phyloP scores from a whole-genome alignment of 2,113 vertebrate genomes.

The Sinosuthora webbiana region DNA sequence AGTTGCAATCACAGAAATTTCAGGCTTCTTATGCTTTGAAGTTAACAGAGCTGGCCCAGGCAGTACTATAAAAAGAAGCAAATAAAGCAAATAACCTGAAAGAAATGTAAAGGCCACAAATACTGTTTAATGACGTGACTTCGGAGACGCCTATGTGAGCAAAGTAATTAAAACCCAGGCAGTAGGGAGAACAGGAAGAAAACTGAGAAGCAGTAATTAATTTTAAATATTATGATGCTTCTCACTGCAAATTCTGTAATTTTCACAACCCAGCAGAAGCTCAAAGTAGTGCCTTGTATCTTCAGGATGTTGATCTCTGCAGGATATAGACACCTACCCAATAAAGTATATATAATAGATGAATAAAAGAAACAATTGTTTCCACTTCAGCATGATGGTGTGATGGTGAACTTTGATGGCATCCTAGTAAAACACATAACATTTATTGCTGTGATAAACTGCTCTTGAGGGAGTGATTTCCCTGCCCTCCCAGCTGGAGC shows the following conservation, averaged over 20 bases:
- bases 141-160: not conserved
- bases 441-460: constrained; percentile 77
- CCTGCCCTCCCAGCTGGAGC: constrained; percentile 69
- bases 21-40: not conserved
- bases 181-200: not conserved
- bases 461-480: constrained; percentile 71
- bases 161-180: constrained; percentile 39
- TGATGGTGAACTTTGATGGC: constrained; percentile 75
- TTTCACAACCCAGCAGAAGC: not conserved
- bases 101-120: not conserved
- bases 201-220: not conserved
- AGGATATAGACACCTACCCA: not conserved
- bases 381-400: constrained; percentile 52
- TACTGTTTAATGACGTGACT: not conserved
- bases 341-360: not conserved
- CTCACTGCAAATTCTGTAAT: not conserved
- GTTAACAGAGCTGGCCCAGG: not conserved
- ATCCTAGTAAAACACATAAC: constrained; percentile 71
- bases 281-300: not conserved
- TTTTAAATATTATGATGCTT: not conserved
- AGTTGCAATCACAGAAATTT: not conserved
- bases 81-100: not conserved
- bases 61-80: not conserved
- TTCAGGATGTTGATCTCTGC: not conserved
- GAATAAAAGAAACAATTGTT: constrained; percentile 70